These are phyloP conservation scores for Desmophyllum pertusum DNA, from an alignment of 92 coral and sea anemone species.

Conservation along the genomic window DNA sequence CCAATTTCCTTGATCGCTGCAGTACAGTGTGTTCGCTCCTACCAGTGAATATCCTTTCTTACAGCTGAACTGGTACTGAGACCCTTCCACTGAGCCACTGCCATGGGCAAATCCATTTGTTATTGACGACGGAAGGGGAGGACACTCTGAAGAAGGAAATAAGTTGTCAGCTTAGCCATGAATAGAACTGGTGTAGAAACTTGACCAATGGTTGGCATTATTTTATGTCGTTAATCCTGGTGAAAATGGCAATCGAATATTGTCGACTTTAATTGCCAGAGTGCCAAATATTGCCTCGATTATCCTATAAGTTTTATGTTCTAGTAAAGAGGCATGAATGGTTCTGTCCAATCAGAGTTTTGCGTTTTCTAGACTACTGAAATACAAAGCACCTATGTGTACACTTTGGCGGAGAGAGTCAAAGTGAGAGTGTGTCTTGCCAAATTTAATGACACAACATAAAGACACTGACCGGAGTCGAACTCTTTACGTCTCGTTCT, in stretches of 20 bases:
- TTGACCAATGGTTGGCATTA: no score
- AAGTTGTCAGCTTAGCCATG: not conserved
- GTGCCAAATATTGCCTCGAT: not conserved
- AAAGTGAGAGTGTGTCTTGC: no score
- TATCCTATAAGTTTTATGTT: not conserved
- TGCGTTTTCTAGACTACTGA: no score
- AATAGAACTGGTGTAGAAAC: not conserved
- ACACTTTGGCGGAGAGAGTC: no score
- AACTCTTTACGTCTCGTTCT: not conserved
- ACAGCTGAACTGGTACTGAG: slow-evolving; percentile 22
- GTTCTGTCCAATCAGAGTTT: no score
- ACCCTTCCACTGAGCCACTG: slow-evolving; percentile 34
- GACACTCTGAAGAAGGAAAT: slow-evolving; percentile 17
- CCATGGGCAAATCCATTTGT: slow-evolving; percentile 32
- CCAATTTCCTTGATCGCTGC: slow-evolving; percentile 56
- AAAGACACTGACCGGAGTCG: not conserved
- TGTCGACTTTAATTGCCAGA: not conserved
- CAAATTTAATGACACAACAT: no score
- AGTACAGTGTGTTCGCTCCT: slow-evolving; percentile 23
- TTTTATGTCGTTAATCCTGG: no score
- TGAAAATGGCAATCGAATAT: not conserved
- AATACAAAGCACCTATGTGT: not conserved
- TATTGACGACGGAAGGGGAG: slow-evolving; percentile 16
- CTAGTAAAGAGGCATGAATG: no score
- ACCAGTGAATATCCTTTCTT: slow-evolving; percentile 29